phyloP scores from a whole-genome alignment of 2,888 invertebrate species.

The Cyaniris semiargus region DNA sequence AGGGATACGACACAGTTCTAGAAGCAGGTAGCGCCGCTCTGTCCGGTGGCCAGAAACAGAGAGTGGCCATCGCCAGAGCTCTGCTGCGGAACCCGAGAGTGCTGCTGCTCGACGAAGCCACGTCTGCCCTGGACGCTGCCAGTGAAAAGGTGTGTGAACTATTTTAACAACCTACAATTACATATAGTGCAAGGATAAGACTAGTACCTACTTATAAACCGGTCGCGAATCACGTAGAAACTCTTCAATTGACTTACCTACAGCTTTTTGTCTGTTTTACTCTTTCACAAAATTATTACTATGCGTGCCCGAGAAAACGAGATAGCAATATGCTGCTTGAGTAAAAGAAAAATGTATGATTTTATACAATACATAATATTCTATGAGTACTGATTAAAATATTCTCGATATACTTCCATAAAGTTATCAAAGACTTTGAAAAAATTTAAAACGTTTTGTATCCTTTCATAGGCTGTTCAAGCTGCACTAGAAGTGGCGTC shows the following conservation, averaged over 20 bases:
- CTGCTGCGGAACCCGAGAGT: conserved; percentile 83
- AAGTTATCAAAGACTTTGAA: neutral
- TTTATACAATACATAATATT: too few relatives aligned
- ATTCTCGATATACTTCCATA: too few relatives aligned
- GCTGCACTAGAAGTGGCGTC: conserved; percentile 89
- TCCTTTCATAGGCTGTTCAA: conserved; percentile 83
- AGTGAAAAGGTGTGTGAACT: conserved; percentile 82
- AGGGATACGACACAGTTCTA: conserved; percentile 84
- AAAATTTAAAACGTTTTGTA: neutral
- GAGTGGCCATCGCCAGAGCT: conserved; percentile 86
- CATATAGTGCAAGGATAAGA: too few relatives aligned
- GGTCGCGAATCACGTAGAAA: too few relatives aligned
- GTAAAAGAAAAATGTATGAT: too few relatives aligned
- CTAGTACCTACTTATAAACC: too few relatives aligned
- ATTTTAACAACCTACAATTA: neutral
- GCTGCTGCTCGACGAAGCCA: conserved; percentile 84
- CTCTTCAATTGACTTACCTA: too few relatives aligned
- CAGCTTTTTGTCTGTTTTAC: too few relatives aligned
- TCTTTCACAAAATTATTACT: too few relatives aligned
- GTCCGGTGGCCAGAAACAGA: conserved; percentile 88
- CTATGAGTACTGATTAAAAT: too few relatives aligned
- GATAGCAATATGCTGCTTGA: too few relatives aligned
- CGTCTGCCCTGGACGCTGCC: conserved; percentile 85
- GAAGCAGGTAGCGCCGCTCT: conserved; percentile 86
- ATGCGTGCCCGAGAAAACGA: too few relatives aligned